Conservation (phyloP, 2,888 invertebrate species). For the Drosophila quinaria region DNA sequence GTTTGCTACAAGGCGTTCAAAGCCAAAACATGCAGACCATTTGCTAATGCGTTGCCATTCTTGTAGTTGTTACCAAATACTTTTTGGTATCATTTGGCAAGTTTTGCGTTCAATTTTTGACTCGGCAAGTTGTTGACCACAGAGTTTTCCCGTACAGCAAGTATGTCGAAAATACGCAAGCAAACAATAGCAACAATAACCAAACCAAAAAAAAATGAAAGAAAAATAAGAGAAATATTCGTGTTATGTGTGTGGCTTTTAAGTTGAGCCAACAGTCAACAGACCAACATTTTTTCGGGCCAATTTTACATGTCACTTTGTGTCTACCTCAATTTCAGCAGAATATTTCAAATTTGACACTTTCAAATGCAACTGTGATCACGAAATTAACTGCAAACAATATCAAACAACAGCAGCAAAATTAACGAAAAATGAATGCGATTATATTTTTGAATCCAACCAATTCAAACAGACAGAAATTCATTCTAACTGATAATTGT, state of each 20-base stretch:
- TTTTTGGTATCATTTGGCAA: conserved; percentile 67
- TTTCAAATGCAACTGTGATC: conserved; percentile 28
- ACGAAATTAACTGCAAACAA: conserved; percentile 25
- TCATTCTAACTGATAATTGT: neutral
- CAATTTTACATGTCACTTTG: conserved; percentile 44
- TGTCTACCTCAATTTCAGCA: conserved; percentile 36
- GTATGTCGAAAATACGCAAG: conserved; percentile 22
- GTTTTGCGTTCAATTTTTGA: conserved; percentile 55
- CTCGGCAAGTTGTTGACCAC: conserved; percentile 48
- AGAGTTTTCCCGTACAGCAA: conserved; percentile 23
- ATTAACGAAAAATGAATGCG: neutral
- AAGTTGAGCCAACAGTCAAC: conserved; percentile 20
- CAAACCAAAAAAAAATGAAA: neutral
- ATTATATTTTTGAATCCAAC: neutral
- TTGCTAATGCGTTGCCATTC: conserved; percentile 59
- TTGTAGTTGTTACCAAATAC: conserved; percentile 41
- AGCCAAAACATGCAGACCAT: conserved; percentile 66
- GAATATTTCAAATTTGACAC: conserved; percentile 45
- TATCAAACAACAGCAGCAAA: neutral
- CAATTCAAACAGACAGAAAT: neutral
- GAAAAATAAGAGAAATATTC: conserved; percentile 11
- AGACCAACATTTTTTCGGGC: conserved; percentile 25
- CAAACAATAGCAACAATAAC: conserved; percentile 6
- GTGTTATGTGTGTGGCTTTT: conserved; percentile 33
- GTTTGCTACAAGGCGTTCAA: conserved; percentile 57